Evolutionary conservation across 2,888 invertebrate genomes (phyloP), one percentile per base, ranked within the genome.

Genomic region (Acrobasis suavella): DNA sequence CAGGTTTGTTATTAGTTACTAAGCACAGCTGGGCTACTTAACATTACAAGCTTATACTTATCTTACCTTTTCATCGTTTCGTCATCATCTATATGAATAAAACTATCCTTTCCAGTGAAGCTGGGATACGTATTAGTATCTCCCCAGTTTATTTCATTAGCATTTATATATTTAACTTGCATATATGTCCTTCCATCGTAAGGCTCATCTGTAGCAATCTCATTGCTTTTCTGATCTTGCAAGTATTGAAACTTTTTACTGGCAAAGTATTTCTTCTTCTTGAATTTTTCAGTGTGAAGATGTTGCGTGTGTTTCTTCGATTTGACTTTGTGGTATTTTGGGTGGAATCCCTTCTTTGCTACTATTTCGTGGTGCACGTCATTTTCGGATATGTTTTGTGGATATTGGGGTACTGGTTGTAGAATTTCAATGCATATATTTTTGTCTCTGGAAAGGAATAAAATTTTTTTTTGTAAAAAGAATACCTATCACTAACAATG

Each of bases 51-150:
- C 22, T 22, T 32, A 32, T 12, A 42, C 12, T 42, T 17, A 37
- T 58, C 75, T 69, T 81, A 96, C 96, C 96, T 95, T 83, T 96
- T 96, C 92, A 97, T 95, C 64, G 98, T 96, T 71, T 96, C 96
- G 56, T 96, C 96, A 83, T 97, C 97, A 73, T 96, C 96, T 79
- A 97, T 98, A 83, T 96, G 96, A 64, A 98, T 95, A 80, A 96
- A 98, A 80, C 98, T 97, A 70, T 96, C 95, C 65, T 93, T 94
- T 6, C 97, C 98, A 52, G 94, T 95, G 82, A 98, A 98, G 74
- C 96, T 96, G 0, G 97, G 97, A 65, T 90, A 92, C 0, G 86
- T 83, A 51, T 89, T 90, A 2, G 85, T 84, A 56, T 92, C 91
- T 0, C 82, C 87, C 91, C 90, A 91, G 32, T 90, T 89, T 0